Base-by-base conservation (phyloP, 2,113 vertebrate species). In the Podilymbus podiceps region DNA sequence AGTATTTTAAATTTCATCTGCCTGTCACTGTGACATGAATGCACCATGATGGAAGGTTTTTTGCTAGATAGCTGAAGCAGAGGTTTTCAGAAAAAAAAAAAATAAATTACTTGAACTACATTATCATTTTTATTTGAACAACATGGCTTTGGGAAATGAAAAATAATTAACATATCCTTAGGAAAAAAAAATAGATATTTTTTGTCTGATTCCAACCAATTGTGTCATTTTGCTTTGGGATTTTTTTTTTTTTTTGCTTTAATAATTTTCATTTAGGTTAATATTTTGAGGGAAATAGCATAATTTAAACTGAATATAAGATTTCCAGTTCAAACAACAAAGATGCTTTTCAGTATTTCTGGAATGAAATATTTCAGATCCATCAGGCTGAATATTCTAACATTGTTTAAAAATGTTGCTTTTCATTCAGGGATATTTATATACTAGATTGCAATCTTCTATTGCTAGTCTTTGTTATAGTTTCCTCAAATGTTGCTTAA, bases 21-120 rank as follows among this genome's bases (percentile, higher is more conserved):
- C 16, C 10, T 53, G 8, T 64, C 42, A 38, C 8, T 71, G 6
- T 79, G 31, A 66, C 12, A 38, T 50, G 14, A 38, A 71, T 7
- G 20, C 35, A 62, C 18, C 1, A 0, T 42, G 14, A 18, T 59
- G 30, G 9, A 2, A 2, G 0, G 16, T 25, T 25, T 73, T 68
- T 66, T n/a, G 4, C 21, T 73, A 52, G 11, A 33, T 16, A 30
- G 11, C 8, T 35, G 30, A 84, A 63, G 59, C 22, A 71, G 33
- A 63, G 11, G 3, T 11, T 50, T 66, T 20, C 38, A 10, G 3
- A 10, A 25, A 13, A 50, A 59, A 67, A 56, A 35, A 13, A 50
- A 59, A 67, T 50, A 35, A 35, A 4, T 5, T 35, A 1, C 7
- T 85, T 49, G 47, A 79, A 74, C 79, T 59, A 33, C 8, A 21